Percentiles rank a stretch among this genome's conserved stretches.
These are phyloP conservation scores for Hirtodrosophila histrioides DNA, from an alignment of 2,888 invertebrate species.

Conservation along the genomic window DNA sequence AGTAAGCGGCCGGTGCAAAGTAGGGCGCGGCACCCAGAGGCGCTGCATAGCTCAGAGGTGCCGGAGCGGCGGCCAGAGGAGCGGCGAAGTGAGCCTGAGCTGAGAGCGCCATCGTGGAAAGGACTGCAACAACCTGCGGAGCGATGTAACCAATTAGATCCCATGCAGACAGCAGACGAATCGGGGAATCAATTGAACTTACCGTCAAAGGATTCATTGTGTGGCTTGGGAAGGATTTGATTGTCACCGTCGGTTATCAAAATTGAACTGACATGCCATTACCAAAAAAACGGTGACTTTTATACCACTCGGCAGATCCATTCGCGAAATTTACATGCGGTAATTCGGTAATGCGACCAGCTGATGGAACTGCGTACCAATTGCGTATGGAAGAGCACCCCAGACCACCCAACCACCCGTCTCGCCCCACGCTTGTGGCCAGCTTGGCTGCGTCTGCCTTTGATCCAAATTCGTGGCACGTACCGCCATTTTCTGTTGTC, in stretches of 20 bases:
- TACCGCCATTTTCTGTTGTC: constrained; percentile 56
- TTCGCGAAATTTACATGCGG: constrained; percentile 72
- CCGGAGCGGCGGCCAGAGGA: constrained; percentile 43
- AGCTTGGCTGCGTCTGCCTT: constrained; percentile 42
- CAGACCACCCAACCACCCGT: constrained; percentile 17
- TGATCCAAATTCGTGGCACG: constrained; percentile 77
- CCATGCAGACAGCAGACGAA: no score
- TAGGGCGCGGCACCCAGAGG: constrained; percentile 36
- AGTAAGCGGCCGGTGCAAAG: constrained; percentile 58
- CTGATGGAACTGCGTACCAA: constrained; percentile 58
- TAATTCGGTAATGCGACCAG: constrained; percentile 14
- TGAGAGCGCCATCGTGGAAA: constrained; percentile 82
- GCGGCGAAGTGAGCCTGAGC: constrained; percentile 82
- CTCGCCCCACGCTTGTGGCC: background rate
- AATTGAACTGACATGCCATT: constrained; percentile 84
- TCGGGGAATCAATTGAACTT: constrained; percentile 63
- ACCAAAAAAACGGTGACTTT: constrained; percentile 80
- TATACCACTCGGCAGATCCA: constrained; percentile 73
- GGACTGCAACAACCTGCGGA: constrained; percentile 82
- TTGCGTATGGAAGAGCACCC: constrained; percentile 25
- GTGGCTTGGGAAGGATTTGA: constrained; percentile 77
- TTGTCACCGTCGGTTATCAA: constrained; percentile 84
- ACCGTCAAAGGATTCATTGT: constrained; percentile 85
- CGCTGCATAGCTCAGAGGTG: constrained; percentile 41
- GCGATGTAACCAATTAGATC: constrained; percentile 4